Evolutionary conservation across 2,888 invertebrate species (phyloP).

Genomic region (Dorcus parallelipipedus): DNA sequence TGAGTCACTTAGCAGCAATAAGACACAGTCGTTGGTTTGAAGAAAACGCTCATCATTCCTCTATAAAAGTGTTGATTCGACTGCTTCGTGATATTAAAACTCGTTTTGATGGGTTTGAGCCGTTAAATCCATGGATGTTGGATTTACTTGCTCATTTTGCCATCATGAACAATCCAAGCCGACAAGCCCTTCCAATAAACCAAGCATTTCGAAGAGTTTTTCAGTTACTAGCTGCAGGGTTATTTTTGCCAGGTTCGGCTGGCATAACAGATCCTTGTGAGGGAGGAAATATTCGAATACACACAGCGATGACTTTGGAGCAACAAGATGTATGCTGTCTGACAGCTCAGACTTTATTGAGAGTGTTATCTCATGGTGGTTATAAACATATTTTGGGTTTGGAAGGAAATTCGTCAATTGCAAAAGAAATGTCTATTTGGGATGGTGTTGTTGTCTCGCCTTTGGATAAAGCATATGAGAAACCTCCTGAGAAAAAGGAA

Average conservation of each 20-base stretch:
- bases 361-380: conserved; percentile 91
- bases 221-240: conserved; percentile 87
- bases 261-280: conserved; percentile 95
- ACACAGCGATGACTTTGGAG: conserved; percentile 85
- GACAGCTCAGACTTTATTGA: conserved; percentile 88
- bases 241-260: conserved; percentile 92
- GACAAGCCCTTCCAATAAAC: conserved; percentile 89
- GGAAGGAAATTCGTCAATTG: conserved; percentile 55
- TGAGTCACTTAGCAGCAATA: conserved; percentile 89
- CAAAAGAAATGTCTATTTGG: conserved; percentile 92
- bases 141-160: conserved; percentile 94
- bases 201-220: conserved; percentile 88
- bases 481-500: conserved; percentile 72
- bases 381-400: conserved; percentile 84
- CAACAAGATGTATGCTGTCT: conserved; percentile 92
- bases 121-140: conserved; percentile 94
- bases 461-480: conserved; percentile 89
- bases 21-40: conserved; percentile 98
- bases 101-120: conserved; percentile 85
- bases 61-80: conserved; percentile 87
- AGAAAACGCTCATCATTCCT: conserved; percentile 95
- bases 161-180: conserved; percentile 91
- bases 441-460: conserved; percentile 95
- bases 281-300: conserved; percentile 81
- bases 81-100: conserved; percentile 88